These are phyloP conservation scores for Lineus longissimus DNA, from an alignment of 1,140 invertebrate genomes.

Conservation along the genomic window DNA sequence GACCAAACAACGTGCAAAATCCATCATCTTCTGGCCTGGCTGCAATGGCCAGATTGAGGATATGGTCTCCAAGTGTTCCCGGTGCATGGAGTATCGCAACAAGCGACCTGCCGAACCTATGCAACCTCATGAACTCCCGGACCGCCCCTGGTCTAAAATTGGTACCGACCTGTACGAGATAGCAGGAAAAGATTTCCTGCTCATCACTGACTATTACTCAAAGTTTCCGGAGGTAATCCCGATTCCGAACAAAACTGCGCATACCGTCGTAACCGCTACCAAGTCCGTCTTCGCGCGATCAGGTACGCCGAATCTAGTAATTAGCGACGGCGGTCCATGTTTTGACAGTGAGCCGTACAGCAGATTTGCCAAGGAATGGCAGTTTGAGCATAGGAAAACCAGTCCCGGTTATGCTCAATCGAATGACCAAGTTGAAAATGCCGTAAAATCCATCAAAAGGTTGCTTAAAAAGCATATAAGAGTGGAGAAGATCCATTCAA, in stretches of 20 bases:
- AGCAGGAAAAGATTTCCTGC: background rate
- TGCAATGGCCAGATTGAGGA: slow-evolving; percentile 53
- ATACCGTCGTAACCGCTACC: background rate
- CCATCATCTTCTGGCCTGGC: slow-evolving; percentile 51
- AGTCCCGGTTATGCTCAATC: background rate
- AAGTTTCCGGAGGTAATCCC: background rate
- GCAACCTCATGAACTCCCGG: background rate
- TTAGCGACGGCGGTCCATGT: background rate
- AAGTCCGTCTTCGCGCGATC: background rate
- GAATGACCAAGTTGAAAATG: background rate
- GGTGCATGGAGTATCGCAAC: slow-evolving; percentile 34
- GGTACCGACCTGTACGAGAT: background rate
- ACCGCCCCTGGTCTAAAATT: background rate
- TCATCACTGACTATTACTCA: background rate
- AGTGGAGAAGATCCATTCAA: background rate
- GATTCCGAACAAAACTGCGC: background rate
- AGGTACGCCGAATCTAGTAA: background rate
- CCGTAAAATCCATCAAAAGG: background rate
- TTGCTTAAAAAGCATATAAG: background rate
- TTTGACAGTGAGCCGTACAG: background rate
- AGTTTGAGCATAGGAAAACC: background rate
- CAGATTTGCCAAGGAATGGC: background rate
- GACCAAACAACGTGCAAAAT: slow-evolving; percentile 40
- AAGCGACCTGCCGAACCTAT: background rate
- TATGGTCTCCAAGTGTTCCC: slow-evolving; percentile 43